These are phyloP conservation scores for Mungos mungo DNA, from an alignment of 2,113 vertebrate genomes.

Conservation along the genomic window DNA sequence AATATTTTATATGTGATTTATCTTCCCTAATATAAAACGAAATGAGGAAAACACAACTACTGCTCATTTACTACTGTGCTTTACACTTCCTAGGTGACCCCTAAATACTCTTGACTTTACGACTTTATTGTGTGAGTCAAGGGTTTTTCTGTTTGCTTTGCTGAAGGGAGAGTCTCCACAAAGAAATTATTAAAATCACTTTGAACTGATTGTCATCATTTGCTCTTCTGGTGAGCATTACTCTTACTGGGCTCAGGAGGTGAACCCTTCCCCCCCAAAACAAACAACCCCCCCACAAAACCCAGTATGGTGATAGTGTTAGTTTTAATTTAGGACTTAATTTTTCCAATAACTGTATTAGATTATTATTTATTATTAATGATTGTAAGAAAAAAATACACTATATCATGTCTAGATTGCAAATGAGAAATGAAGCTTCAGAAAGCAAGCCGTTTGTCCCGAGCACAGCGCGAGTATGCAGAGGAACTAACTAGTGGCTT, in stretches of 20 bases:
- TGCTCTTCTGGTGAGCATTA: not conserved
- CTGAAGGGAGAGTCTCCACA: not conserved
- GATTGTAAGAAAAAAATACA: not conserved
- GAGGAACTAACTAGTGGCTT: not conserved
- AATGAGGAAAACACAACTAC: not conserved
- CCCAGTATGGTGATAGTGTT: not conserved
- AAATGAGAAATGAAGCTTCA: not conserved
- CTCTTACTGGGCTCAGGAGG: not conserved
- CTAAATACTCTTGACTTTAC: slow-evolving; percentile 17
- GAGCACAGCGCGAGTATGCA: not conserved
- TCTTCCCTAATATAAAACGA: not conserved
- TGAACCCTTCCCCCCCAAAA: not conserved
- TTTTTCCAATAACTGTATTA: not conserved
- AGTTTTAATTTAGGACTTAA: slow-evolving; percentile 23
- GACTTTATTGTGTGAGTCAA: not conserved
- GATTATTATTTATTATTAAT: slow-evolving; percentile 30
- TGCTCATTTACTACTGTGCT: not conserved
- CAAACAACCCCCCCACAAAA: not conserved
- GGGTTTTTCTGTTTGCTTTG: not conserved
- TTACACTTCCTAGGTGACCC: not conserved
- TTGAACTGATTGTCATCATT: slow-evolving; percentile 56
- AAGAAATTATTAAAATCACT: slow-evolving; percentile 48
- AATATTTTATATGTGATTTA: not conserved
- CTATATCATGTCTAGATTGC: not conserved
- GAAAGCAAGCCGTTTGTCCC: not conserved